A percentile compares a stretch with the other conserved stretches of the same genome.
phyloP scores from a whole-genome alignment of 2,888 invertebrate species.

The Athalia circularis region DNA sequence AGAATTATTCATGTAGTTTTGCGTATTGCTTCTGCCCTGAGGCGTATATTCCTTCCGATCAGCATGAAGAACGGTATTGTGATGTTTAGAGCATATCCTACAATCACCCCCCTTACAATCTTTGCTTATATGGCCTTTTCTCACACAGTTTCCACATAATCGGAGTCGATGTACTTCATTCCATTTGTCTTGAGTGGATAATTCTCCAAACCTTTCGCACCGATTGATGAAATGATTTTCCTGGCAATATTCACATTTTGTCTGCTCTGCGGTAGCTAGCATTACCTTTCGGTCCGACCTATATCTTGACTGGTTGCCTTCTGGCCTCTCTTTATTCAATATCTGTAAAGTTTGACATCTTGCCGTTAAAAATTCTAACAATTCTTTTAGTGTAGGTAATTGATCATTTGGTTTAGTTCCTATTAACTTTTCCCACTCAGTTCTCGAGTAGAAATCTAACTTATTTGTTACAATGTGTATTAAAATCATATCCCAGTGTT shows the following conservation, averaged over 20 bases:
- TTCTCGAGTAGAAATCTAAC: conserved; percentile 53
- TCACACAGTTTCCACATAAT: conserved; percentile 46
- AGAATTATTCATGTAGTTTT: not conserved
- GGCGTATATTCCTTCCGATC: not conserved
- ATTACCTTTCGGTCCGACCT: conserved; percentile 12
- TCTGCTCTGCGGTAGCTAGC: conserved; percentile 12
- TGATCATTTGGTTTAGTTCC: conserved; percentile 44
- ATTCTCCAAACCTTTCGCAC: conserved; percentile 49
- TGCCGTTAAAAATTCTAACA: conserved; percentile 24
- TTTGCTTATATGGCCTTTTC: conserved; percentile 32
- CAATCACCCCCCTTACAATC: not conserved
- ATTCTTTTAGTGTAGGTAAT: conserved; percentile 34
- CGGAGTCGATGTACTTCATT: conserved; percentile 36
- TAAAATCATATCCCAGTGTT: conserved; percentile 57
- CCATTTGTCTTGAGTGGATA: conserved; percentile 35
- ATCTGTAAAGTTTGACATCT: conserved; percentile 20
- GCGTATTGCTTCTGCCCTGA: not conserved
- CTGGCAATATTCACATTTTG: conserved; percentile 49
- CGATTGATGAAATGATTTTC: conserved; percentile 48
- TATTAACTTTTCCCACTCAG: conserved; percentile 55
- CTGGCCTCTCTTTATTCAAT: conserved; percentile 16
- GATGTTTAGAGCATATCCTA: conserved; percentile 5
- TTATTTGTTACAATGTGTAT: conserved; percentile 57
- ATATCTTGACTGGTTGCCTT: not conserved
- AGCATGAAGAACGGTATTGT: conserved; percentile 15